Evolutionary conservation across 2,888 invertebrate species (phyloP), one percentile per base, ranked within the genome.

Genomic region (Pachycephus smyrnensis): DNA sequence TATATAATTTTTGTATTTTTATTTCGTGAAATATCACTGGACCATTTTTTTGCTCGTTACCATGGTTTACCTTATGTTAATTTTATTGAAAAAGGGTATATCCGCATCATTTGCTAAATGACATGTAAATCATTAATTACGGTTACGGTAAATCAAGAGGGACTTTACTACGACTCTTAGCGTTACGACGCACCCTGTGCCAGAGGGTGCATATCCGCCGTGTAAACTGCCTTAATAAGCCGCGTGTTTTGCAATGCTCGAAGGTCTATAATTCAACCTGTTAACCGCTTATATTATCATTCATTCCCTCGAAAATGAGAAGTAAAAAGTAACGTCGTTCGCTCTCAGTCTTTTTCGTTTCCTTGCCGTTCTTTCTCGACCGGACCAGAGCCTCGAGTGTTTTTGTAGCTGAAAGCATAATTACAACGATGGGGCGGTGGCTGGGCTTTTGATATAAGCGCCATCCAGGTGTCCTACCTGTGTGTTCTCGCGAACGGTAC

Each of bases 231-330:
- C 55, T 55, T 55, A 55, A 55, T 55, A 55, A 55, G 55, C 55
- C 55, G 55, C 15, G 23, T 55, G 55, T 55, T 23, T 55, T 55
- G 55, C 55, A 55, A 55, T 55, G 55, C 55, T 55, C 55, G 23
- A 55, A 55, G 55, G 55, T 55, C 55, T 55, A 55, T 55, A 55
- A 55, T 55, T 55, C 55, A 55, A 55, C 55, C 55, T 55, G 55
- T 55, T 55, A 55, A 55, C 73, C 73, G n/a, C 40, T 73, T 32
- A 75, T 69, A 78, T 75, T 78, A 78, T 78, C 78, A 78, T 75
- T 78, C 30, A 73, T 77, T 73, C 77, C 31, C 73, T 33, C 36
- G 36, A 77, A 77, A 77, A 77, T 36, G 40, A 77, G 68, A 74
- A 77, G 74, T 68, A 68, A 32, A 32, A 75, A 75, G 40, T 75